Evolutionary conservation across 1,140 invertebrate genomes (phyloP).

Genomic region (Ruditapes philippinarum): DNA sequence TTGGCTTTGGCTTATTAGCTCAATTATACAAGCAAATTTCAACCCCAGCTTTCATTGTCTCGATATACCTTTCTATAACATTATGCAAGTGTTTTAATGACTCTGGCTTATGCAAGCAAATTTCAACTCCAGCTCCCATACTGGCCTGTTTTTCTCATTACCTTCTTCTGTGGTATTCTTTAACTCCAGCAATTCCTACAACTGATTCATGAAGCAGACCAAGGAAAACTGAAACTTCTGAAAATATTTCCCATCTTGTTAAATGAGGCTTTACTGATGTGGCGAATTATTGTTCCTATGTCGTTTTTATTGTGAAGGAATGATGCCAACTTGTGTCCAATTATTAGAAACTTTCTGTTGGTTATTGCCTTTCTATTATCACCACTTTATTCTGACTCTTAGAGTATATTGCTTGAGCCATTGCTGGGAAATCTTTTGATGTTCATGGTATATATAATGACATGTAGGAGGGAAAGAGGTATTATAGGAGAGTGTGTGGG

Average conservation of each 20-base stretch:
- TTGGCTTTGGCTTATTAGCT: too few relatives aligned
- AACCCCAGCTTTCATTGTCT: too few relatives aligned
- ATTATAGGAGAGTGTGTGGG: too few relatives aligned
- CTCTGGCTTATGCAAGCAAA: too few relatives aligned
- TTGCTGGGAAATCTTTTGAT: background rate
- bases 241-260: slow-evolving; percentile 17
- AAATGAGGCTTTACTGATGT: slow-evolving; percentile 28
- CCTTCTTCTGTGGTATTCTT: background rate
- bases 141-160: slow-evolving; percentile 15
- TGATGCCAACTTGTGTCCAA: slow-evolving; percentile 37
- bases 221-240: background rate
- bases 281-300: background rate
- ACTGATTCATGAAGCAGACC: background rate
- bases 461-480: too few relatives aligned
- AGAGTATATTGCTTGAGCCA: background rate
- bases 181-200: background rate
- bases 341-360: background rate
- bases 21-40: too few relatives aligned
- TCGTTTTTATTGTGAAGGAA: slow-evolving; percentile 24
- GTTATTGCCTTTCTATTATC: background rate
- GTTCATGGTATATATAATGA: background rate
- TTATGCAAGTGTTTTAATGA: too few relatives aligned
- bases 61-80: too few relatives aligned
- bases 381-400: background rate
- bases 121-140: too few relatives aligned